Evolutionary conservation across 2,797 vertebrate species (phyloP), one percentile per base, ranked within the genome.

Genomic region (Graptemys geographica): DNA sequence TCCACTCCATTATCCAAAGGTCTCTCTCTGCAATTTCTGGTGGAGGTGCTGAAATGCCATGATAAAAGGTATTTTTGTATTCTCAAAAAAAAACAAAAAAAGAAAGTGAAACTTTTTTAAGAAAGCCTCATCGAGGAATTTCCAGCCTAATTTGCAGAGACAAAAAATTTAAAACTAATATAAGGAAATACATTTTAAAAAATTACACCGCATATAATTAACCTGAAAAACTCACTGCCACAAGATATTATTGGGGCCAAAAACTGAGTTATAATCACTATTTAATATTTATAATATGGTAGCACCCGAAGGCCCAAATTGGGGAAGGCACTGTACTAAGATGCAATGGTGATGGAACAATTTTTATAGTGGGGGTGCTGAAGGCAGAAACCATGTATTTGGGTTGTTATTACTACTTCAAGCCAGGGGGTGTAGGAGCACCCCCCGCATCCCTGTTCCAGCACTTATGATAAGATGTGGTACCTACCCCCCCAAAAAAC

Each of bases 401-500:
- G 27, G 56, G 56, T 28, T 57, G 27, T 57, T 57, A 28, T 12
- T 57, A 28, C 27, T 57, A 11, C 27, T 5, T 57, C 56, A 28
- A 57, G 55, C 55, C 21, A 57, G 27, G 56, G 8, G 25, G 23
- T 56, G 55, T 8, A 56, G 55, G 8, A 27, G 27, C 56, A 11
- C 25, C 25, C 8, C 56, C 27, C 10, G 55, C 21, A 55, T 25
- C 23, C 55, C 53, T 55, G 53, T 10, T 55, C 53, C 21, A 55
- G 21, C 1, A 88, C 41, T 5, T 57, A 10, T 19, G 2, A 2
- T 84, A 72, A 47, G 11, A 89, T 37, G 82, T 79, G 72, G 16
- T 69, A 13, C 1, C 0, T 83, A 13, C 16, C 85, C 57, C 55
- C 55, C 8, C 2, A 33, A 62, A 28, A 37, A 69, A n/a, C 33